Conservation (phyloP, 1,140 invertebrate species). For the Venturia canescens region DNA sequence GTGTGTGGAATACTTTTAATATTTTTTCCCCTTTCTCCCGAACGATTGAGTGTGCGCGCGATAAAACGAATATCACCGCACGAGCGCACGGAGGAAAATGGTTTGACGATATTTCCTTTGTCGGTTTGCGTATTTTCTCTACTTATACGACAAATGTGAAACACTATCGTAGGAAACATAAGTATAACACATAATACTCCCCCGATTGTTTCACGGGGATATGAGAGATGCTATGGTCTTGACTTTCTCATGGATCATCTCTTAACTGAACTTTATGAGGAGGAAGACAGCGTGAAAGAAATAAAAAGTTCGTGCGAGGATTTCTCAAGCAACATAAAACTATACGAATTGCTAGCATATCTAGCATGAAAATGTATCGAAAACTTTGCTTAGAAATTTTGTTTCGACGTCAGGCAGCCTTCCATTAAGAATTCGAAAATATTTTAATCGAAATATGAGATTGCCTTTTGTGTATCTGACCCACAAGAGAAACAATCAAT, state of each 20-base stretch:
- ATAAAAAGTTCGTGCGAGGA: background rate
- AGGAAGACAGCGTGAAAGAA: background rate
- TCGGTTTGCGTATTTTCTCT: background rate
- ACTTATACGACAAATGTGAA: background rate
- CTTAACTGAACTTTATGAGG: background rate
- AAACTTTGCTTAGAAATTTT: background rate
- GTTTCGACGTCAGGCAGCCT: background rate
- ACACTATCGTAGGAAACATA: background rate
- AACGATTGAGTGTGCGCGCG: too few species aligned
- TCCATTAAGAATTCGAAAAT: background rate
- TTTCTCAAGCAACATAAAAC: background rate
- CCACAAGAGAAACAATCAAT: too few species aligned
- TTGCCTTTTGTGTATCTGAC: too few species aligned
- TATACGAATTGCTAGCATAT: background rate
- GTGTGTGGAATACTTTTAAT: too few species aligned
- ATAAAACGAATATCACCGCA: too few species aligned
- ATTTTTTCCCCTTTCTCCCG: too few species aligned
- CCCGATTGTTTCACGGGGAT: background rate
- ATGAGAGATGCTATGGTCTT: background rate
- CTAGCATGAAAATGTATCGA: background rate
- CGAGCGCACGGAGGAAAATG: too few species aligned
- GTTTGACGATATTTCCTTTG: background rate
- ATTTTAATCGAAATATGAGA: too few species aligned
- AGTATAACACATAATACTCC: background rate
- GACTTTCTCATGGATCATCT: constrained; percentile 8